These are phyloP conservation scores for Eurytemora carolleeae DNA, from an alignment of 1,140 invertebrate genomes.

Conservation along the genomic window DNA sequence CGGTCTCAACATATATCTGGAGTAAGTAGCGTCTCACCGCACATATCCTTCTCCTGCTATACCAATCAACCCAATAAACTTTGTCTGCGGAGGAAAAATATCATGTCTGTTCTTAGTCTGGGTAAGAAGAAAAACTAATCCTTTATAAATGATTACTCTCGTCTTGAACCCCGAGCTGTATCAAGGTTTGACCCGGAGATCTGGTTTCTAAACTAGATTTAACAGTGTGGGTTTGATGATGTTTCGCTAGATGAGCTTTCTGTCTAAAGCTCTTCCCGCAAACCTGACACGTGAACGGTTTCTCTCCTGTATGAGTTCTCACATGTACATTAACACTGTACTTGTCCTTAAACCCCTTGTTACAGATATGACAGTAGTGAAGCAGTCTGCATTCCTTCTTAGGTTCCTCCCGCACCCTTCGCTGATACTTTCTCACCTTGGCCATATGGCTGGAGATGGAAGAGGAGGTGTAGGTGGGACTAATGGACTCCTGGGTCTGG, in stretches of 20 bases:
- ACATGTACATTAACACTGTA: slow-evolving; percentile 82
- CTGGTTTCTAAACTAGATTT: slow-evolving; percentile 25
- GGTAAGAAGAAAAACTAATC: no score
- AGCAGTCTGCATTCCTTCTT: slow-evolving; percentile 35
- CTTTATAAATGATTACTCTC: no score
- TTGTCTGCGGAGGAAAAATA: no score
- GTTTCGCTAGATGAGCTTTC: slow-evolving; percentile 89
- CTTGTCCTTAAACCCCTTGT: slow-evolving; percentile 79
- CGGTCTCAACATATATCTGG: no score
- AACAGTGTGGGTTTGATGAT: slow-evolving; percentile 82
- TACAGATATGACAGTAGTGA: slow-evolving; percentile 74
- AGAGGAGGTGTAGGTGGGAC: background rate
- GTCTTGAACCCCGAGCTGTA: no score
- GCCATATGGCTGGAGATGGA: background rate
- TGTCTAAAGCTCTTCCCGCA: slow-evolving; percentile 80
- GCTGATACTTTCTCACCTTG: background rate
- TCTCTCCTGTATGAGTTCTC: slow-evolving; percentile 70
- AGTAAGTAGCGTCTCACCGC: no score
- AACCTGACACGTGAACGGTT: slow-evolving; percentile 65
- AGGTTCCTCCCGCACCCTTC: background rate
- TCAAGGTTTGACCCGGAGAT: no score
- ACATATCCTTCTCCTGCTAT: no score
- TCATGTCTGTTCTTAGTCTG: no score
- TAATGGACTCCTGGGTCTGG: background rate
- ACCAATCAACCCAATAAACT: no score